A percentile compares a stretch with the other conserved stretches of the same genome.
Evolutionary conservation across 2,888 invertebrate genomes (phyloP).

Genomic region (Troides aeacus): DNA sequence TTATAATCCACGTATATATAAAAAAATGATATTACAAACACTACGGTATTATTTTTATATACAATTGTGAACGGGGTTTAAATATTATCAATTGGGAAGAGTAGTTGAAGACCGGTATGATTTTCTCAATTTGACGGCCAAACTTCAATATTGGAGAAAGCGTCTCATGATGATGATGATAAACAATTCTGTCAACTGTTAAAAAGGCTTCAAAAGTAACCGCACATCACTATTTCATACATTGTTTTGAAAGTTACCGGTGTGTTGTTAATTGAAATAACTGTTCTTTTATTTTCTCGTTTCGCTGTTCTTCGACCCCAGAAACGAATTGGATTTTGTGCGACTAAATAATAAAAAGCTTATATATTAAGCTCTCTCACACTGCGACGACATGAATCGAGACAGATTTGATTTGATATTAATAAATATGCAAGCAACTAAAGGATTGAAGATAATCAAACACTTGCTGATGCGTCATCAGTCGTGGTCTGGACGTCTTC

Average conservation of each 20-base stretch:
- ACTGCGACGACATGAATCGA: neutral
- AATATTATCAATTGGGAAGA: too few species aligned
- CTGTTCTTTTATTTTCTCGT: conserved; percentile 16
- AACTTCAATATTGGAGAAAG: too few species aligned
- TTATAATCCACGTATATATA: too few species aligned
- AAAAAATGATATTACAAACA: too few species aligned
- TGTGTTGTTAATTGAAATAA: conserved; percentile 17
- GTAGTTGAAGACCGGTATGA: too few species aligned
- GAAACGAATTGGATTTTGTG: conserved; percentile 4
- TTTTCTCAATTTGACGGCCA: too few species aligned
- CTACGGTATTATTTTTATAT: too few species aligned
- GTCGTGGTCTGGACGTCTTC: conserved; percentile 5
- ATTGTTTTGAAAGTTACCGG: conserved; percentile 12
- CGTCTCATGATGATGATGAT: neutral
- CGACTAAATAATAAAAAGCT: neutral
- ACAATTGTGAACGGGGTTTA: too few species aligned
- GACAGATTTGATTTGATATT: neutral
- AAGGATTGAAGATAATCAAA: neutral
- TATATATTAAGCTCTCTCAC: neutral
- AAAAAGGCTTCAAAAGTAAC: neutral
- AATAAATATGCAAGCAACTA: neutral
- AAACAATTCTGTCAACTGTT: neutral
- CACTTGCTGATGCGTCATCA: neutral
- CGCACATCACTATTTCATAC: conserved; percentile 8
- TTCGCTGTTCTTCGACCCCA: conserved; percentile 4